Base-by-base conservation (phyloP, 2,113 vertebrate species). In the Protomyctophum bolini region DNA sequence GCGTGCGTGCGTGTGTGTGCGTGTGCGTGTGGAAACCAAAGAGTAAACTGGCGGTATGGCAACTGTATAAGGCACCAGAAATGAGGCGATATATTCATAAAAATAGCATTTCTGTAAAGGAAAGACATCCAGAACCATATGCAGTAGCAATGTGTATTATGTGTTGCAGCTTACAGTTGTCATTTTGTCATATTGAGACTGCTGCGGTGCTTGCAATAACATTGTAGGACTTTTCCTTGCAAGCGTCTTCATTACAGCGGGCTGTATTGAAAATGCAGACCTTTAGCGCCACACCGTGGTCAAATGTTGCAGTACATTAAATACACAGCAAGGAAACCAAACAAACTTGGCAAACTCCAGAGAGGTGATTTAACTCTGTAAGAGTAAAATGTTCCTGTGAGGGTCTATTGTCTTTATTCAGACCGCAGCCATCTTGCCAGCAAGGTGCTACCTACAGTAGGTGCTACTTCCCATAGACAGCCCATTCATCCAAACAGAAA, bases 271-370 rank as follows among this genome's bases (percentile, higher is more conserved):
- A 77, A 12, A 80, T 6, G 52, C 28, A 59, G 79, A 72, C 4
- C 79, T 87, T 47, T 86, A 67, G 79, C 82, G 89, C 87, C 88
- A 77, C 87, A 67, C 72, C 77, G 86, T 91, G 89, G 86, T 75
- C 70, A 75, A n/a, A 69, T n/a, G 65, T 54, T 64, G 55, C 41
- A 49, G 51, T 63, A 65, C 48, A 12, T 7, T 47, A n/a, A 55
- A 56, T 45, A 60, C 14, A 45, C 7, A 60, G 28, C 21, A 21
- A 12, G 58, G 58, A 9, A 41, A 60, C 10, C n/a, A 46, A n/a
- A 10, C 56, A 21, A 41, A 41, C 33, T 2, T 41, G 3, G 3
- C 33, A 3, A 41, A 41, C 33, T n/a, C n/a, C n/a, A n/a, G n/a
- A 21, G 21, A 21, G 21, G 21, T 21, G 21, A 41, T 41, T 41